These are phyloP conservation scores for Phragmatobia fuliginosa DNA, from an alignment of 2,888 invertebrate species.

Conservation along the genomic window DNA sequence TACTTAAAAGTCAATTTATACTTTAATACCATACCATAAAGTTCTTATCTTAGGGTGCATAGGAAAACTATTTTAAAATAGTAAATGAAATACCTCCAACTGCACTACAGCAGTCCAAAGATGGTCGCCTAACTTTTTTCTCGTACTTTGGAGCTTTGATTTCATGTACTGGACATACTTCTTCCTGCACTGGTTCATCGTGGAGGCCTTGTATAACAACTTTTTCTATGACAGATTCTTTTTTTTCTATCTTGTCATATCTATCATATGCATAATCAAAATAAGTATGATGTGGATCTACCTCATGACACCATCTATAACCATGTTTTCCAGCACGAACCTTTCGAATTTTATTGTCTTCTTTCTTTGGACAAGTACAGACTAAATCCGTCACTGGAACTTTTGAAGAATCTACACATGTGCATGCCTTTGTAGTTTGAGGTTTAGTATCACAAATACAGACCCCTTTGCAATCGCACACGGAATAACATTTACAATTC, in stretches of 20 bases:
- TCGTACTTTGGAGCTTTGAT: conserved; percentile 63
- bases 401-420: conserved; percentile 60
- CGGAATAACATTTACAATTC: conserved; percentile 69
- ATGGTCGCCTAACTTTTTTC: conserved; percentile 68
- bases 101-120: conserved; percentile 80
- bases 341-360: conserved; percentile 66
- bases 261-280: conserved; percentile 76
- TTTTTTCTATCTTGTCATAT: conserved; percentile 67
- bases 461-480: conserved; percentile 69
- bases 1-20: too few relatives aligned
- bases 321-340: conserved; percentile 73
- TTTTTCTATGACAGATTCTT: conserved; percentile 60
- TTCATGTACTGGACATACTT: conserved; percentile 60
- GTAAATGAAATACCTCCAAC: conserved; percentile 68
- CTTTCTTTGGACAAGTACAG: conserved; percentile 61
- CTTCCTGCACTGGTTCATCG: conserved; percentile 49
- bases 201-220: conserved; percentile 70
- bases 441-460: conserved; percentile 69
- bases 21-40: too few relatives aligned
- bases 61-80: not conserved
- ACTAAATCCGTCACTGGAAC: conserved; percentile 43
- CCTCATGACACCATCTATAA: conserved; percentile 78
- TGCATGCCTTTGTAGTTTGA: conserved; percentile 59
- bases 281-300: conserved; percentile 77
- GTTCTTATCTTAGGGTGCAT: not conserved